Percentiles rank a stretch among this genome's conserved stretches.
phyloP scores from a whole-genome alignment of 2,797 vertebrate species.

The Trichosurus vulpecula region DNA sequence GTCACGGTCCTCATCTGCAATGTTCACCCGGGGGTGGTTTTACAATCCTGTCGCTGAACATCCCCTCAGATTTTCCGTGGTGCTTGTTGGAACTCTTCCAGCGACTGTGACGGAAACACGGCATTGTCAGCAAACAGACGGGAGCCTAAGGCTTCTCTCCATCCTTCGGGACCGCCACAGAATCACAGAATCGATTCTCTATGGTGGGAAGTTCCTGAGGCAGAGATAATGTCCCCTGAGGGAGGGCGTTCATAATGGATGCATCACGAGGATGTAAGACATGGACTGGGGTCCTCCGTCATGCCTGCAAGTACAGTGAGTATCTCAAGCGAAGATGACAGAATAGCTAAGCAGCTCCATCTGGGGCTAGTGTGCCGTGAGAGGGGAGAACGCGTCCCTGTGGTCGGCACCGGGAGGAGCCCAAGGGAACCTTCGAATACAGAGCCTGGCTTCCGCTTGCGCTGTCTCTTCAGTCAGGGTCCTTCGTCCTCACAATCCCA shows the following conservation, averaged over 20 bases:
- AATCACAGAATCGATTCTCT: slow-evolving; percentile 79
- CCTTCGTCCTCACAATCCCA: too few species aligned
- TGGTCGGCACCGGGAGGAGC: neutral
- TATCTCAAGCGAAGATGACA: slow-evolving; percentile 65
- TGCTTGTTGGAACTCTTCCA: slow-evolving; percentile 67
- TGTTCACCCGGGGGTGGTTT: slow-evolving; percentile 39
- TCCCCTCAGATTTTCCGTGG: slow-evolving; percentile 48
- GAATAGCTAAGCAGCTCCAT: slow-evolving; percentile 57
- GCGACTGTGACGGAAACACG: slow-evolving; percentile 42
- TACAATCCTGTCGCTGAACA: slow-evolving; percentile 53
- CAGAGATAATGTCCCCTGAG: slow-evolving; percentile 78
- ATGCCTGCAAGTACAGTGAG: slow-evolving; percentile 76
- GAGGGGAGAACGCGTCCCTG: neutral
- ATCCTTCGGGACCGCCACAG: slow-evolving; percentile 71
- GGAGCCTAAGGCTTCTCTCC: slow-evolving; percentile 73
- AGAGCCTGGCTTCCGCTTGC: too few species aligned
- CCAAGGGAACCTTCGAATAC: neutral
- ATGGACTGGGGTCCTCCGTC: slow-evolving; percentile 76
- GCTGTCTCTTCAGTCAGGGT: too few species aligned
- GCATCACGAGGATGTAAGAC: slow-evolving; percentile 77
- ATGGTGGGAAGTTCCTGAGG: slow-evolving; percentile 81
- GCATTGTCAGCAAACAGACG: slow-evolving; percentile 60
- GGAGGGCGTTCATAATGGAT: slow-evolving; percentile 82
- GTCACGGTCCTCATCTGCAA: slow-evolving; percentile 33
- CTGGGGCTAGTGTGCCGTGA: neutral